phyloP scores from a whole-genome alignment of 2,113 vertebrate species.

The Cichladusa arquata region DNA sequence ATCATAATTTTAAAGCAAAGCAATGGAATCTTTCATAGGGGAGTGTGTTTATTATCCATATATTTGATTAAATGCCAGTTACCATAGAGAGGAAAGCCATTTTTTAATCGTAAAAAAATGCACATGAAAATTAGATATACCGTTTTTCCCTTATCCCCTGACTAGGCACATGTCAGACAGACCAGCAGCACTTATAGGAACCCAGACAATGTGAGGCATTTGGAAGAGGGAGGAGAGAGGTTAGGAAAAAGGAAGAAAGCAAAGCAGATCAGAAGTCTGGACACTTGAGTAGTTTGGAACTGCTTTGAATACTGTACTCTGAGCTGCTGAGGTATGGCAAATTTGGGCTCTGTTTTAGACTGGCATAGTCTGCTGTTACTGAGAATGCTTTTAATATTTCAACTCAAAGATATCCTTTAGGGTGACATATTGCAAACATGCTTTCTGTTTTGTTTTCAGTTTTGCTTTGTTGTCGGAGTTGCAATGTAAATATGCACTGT shows the following conservation, averaged over 20 bases:
- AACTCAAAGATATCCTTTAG: conserved; percentile 11
- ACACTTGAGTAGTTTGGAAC: conserved; percentile 6
- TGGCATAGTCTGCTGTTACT: conserved; percentile 5
- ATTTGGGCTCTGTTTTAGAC: conserved; percentile 49
- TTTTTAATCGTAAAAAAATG: not conserved
- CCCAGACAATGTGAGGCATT: not conserved
- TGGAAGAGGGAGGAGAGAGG: not conserved
- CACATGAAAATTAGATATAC: not conserved
- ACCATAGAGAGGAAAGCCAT: not conserved
- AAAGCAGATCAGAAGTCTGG: not conserved
- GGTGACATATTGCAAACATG: not conserved
- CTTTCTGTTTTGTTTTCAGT: conserved; percentile 59
- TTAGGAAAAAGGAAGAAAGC: not conserved
- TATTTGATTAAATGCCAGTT: not conserved
- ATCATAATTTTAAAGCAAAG: not conserved
- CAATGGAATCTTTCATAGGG: not conserved
- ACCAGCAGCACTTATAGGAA: not conserved
- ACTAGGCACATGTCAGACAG: not conserved
- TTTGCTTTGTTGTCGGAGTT: conserved; percentile 59
- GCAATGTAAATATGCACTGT: conserved; percentile 15
- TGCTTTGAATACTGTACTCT: not conserved
- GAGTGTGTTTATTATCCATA: not conserved
- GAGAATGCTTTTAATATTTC: conserved; percentile 27
- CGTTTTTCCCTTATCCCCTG: not conserved
- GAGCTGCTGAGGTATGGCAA: conserved; percentile 46